Evolutionary conservation across 2,888 invertebrate species (phyloP), one percentile per base, ranked within the genome.

Genomic region (Nineta flava): DNA sequence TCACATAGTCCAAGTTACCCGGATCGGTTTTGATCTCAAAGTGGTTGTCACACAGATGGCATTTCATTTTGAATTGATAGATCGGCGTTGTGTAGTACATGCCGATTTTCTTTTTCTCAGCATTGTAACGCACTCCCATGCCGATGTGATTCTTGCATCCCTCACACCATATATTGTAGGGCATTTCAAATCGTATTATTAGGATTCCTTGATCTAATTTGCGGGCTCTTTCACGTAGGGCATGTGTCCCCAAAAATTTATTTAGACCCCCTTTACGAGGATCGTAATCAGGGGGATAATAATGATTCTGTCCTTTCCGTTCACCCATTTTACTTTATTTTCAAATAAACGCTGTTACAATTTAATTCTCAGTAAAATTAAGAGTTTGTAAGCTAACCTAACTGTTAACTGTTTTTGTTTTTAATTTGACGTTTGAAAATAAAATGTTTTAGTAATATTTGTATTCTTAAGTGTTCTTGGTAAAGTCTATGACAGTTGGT

Each of bases 161-260:
- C 38, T 92, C 90, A 59, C 99, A 99, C 99, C 99, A 99, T 58
- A 99, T 97, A 68, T 99, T 99, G 63, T 94, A 99, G 0, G 99
- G 99, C 96, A 99, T 95, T 71, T 99, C 99, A 73, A 99, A 99
- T 45, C 97, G 79, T 56, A 95, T 93, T 55, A 93, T 87, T 19
- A 95, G 79, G 58, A 99, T 97, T 10, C 97, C 99, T 71, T 91
- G 74, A 61, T 91, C 86, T 3, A 97, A 76, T 66, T 99, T 99
- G n/a, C 87, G 73, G 17, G 97, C 99, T 54, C 99, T 71, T 67
- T 99, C 97, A 31, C 99, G 77, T 38, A 99, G 70, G 1, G 97
- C 95, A 76, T 99, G 99, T 12, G 92, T 92, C 3, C 87, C 87
- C 61, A 84, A 77, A 68, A 94, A 97, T 66, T 90, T 88, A 64